Conservation (phyloP, 64 coral and sea anemone genomes). For the Orbicella faveolata region DNA sequence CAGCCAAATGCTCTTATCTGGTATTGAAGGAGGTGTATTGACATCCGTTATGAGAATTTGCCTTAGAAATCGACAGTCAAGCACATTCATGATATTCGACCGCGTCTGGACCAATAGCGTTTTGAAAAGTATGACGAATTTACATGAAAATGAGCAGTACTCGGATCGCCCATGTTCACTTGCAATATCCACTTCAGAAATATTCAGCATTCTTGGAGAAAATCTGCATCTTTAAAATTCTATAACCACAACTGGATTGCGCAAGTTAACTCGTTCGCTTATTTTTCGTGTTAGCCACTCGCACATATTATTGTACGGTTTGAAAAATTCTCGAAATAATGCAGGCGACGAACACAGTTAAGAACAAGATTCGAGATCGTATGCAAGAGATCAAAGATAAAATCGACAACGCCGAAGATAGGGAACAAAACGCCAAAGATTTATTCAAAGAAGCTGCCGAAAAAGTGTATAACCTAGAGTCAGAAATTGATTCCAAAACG, state of each 20-base stretch:
- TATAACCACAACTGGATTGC: neutral
- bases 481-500: slow-evolving; percentile 43
- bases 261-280: neutral
- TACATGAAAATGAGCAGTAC: slow-evolving; percentile 22
- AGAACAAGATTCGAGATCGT: slow-evolving; percentile 59
- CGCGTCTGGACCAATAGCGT: neutral
- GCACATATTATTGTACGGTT: neutral
- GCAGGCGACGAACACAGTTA: neutral
- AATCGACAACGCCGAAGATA: slow-evolving; percentile 78
- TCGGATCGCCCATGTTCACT: neutral
- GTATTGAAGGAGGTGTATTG: neutral
- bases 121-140: neutral
- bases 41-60: neutral
- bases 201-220: slow-evolving; percentile 16
- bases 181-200: slow-evolving; percentile 28
- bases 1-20: neutral
- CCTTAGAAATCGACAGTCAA: neutral
- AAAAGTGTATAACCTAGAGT: slow-evolving; percentile 52
- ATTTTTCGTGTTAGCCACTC: neutral
- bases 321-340: neutral
- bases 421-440: slow-evolving; percentile 57
- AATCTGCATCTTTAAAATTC: neutral
- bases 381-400: slow-evolving; percentile 77
- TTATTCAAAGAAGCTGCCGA: slow-evolving; percentile 48
- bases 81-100: neutral